phyloP scores from a whole-genome alignment of 1,140 invertebrate species.

The Atta cephalotes region DNA sequence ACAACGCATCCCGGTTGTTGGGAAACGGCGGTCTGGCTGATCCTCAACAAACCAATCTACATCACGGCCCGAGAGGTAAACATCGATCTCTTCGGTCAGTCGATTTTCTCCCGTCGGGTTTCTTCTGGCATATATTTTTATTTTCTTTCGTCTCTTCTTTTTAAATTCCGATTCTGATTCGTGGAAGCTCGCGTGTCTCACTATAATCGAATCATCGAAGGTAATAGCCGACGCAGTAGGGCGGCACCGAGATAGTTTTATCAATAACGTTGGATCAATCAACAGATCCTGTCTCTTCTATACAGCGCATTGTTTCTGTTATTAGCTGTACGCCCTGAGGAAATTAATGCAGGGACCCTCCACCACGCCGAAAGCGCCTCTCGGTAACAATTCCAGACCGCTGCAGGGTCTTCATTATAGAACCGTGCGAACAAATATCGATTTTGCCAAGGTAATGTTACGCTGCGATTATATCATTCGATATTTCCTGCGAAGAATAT shows the following conservation, averaged over 20 bases:
- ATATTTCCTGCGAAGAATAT: constrained; percentile 32
- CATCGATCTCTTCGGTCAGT: constrained; percentile 25
- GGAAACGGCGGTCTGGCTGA: constrained; percentile 97
- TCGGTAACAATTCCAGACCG: constrained; percentile 97
- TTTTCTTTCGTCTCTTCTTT: not conserved
- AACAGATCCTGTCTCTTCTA: not conserved
- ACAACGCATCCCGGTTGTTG: constrained; percentile 97
- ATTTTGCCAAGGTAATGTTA: constrained; percentile 92
- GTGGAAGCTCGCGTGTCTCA: constrained; percentile 17
- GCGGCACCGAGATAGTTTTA: not conserved
- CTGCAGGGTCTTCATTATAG: constrained; percentile 95
- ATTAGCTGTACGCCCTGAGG: constrained; percentile 93
- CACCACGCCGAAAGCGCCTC: constrained; percentile 93
- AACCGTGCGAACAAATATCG: constrained; percentile 98
- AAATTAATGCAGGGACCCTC: constrained; percentile 95
- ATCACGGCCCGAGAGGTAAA: constrained; percentile 95
- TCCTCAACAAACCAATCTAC: constrained; percentile 98
- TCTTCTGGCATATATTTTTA: not conserved
- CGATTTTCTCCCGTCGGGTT: constrained; percentile 5
- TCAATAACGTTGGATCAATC: constrained; percentile 46
- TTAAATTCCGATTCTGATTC: not conserved
- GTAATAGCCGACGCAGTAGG: not conserved
- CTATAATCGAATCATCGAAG: constrained; percentile 30
- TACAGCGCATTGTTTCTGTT: constrained; percentile 70
- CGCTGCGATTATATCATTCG: constrained; percentile 45